A percentile compares a stretch with the other conserved stretches of the same genome.
These are phyloP conservation scores for Caerostris extrusa DNA, from an alignment of 1,140 invertebrate species.

Conservation along the genomic window DNA sequence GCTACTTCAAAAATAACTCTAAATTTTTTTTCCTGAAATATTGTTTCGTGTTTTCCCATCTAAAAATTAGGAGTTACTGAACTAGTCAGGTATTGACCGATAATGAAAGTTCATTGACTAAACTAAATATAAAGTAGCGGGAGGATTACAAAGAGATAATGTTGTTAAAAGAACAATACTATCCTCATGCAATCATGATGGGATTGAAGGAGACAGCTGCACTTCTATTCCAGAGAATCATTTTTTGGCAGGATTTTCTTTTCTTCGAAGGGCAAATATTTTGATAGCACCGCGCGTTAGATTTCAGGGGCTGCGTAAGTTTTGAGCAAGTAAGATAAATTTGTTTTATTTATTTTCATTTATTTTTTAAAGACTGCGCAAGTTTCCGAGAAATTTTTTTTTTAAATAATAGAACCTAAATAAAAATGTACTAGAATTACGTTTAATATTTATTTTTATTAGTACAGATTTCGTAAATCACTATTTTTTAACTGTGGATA, in stretches of 20 bases:
- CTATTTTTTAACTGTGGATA: no score
- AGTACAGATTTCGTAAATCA: no score
- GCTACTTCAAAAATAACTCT: not conserved
- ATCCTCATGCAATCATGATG: conserved; percentile 28
- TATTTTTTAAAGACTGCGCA: no score
- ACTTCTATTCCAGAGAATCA: conserved; percentile 41
- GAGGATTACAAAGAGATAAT: not conserved
- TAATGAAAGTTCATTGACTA: conserved; percentile 5
- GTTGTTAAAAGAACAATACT: not conserved
- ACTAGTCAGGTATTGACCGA: not conserved
- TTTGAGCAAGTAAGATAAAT: no score
- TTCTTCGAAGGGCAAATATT: conserved; percentile 35
- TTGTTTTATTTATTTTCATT: no score
- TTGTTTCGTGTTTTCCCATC: not conserved
- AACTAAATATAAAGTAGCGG: not conserved
- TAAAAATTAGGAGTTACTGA: not conserved
- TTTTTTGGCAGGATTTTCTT: conserved; percentile 49
- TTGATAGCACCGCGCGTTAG: not conserved
- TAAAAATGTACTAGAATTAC: no score
- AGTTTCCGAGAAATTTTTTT: no score
- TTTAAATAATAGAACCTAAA: no score
- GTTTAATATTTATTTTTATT: no score
- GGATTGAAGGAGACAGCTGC: conserved; percentile 3
- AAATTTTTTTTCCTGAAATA: not conserved
- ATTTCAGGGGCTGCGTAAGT: no score